These are phyloP conservation scores for Stegodyphus dumicola DNA, from an alignment of 1,140 invertebrate genomes.

Conservation along the genomic window DNA sequence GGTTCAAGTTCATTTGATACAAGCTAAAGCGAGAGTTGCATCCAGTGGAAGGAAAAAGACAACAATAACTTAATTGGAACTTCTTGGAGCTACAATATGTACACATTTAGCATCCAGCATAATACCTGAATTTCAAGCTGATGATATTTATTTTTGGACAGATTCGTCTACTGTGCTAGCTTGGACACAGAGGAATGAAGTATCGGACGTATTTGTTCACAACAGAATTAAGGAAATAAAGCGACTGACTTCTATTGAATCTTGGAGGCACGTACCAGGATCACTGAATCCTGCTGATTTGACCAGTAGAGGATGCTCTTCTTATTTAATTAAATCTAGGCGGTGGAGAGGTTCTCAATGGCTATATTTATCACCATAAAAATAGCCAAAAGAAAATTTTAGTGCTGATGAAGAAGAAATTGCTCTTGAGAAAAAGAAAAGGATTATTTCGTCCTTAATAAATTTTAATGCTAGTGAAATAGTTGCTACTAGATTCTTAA, in stretches of 20 bases:
- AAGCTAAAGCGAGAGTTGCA: conserved; percentile 65
- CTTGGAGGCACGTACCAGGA: conserved; percentile 34
- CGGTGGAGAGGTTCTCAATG: neutral
- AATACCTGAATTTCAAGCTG: too few species aligned
- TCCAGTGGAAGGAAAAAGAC: conserved; percentile 56
- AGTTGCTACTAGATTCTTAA: too few species aligned
- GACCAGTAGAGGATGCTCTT: neutral
- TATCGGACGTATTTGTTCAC: too few species aligned
- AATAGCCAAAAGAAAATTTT: too few species aligned
- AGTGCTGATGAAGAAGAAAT: too few species aligned
- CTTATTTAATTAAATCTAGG: neutral
- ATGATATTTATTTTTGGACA: too few species aligned
- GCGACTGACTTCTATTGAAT: neutral
- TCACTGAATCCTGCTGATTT: conserved; percentile 37
- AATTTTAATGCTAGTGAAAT: too few species aligned
- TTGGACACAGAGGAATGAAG: too few species aligned
- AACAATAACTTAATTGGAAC: neutral
- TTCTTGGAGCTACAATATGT: conserved; percentile 15
- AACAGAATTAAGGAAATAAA: conserved; percentile 35
- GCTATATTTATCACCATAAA: neutral
- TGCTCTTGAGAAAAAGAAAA: too few species aligned
- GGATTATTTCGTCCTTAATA: too few species aligned
- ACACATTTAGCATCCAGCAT: neutral
- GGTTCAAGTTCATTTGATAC: conserved; percentile 61
- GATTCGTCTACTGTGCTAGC: too few species aligned